Evolutionary conservation across 2,113 vertebrate species (phyloP).

Genomic region (human): GRCh38 chr2:179920501-179921000

Average conservation of each 20-base stretch:
- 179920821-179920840: background rate
- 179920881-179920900: background rate
- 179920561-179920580: no score
- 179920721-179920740: background rate
- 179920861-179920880: slow-evolving; percentile 2
- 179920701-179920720: background rate
- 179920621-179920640: no score
- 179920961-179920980: background rate
- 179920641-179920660: no score
- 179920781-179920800: background rate
- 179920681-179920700: background rate
- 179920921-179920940: background rate
- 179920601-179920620: no score
- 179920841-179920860: background rate
- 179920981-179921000: slow-evolving; percentile 7
- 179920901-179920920: slow-evolving; percentile 24
- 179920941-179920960: background rate
- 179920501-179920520: no score
- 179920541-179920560: no score
- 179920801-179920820: background rate
- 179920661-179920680: no score
- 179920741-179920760: background rate
- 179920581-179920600: no score
- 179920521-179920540: no score
- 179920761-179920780: background rate